Conservation (phyloP, 1,140 invertebrate species). For the Pygmarrhopalites habei region DNA sequence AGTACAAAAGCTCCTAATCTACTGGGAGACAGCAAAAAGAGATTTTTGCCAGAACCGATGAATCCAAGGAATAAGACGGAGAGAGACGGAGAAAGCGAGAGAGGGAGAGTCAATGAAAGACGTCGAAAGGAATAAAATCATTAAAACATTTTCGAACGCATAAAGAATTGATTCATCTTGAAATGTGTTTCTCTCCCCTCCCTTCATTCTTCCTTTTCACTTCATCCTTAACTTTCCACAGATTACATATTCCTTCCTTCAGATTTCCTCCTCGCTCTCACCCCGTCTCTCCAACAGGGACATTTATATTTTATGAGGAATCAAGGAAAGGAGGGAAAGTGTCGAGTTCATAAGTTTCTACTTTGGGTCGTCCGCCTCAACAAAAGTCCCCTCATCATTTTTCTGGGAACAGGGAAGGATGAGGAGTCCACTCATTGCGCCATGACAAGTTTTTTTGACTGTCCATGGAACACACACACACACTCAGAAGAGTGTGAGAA, state of each 20-base stretch:
- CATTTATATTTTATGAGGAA: slow-evolving; percentile 7
- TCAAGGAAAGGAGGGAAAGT: too few species aligned
- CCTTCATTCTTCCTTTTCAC: not conserved
- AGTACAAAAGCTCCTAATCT: too few species aligned
- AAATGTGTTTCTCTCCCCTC: not conserved
- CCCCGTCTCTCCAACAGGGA: not conserved
- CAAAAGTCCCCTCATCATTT: not conserved
- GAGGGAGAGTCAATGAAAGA: too few species aligned
- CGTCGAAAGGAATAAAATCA: slow-evolving; percentile 2
- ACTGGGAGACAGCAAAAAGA: too few species aligned
- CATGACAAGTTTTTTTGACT: too few species aligned
- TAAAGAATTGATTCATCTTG: slow-evolving; percentile 7
- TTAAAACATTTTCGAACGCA: slow-evolving; percentile 7
- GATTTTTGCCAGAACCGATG: too few species aligned
- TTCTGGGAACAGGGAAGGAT: not conserved
- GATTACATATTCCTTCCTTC: too few species aligned
- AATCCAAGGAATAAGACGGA: too few species aligned
- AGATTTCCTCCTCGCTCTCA: not conserved
- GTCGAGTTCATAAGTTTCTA: not conserved
- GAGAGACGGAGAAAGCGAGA: too few species aligned
- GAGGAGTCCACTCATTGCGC: not conserved
- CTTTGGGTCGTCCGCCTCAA: not conserved
- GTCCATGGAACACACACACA: too few species aligned
- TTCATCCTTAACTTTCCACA: too few species aligned
- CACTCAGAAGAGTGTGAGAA: too few species aligned